Conservation (phyloP, 2,113 vertebrate genomes). For the Oncorhynchus mykiss region DNA sequence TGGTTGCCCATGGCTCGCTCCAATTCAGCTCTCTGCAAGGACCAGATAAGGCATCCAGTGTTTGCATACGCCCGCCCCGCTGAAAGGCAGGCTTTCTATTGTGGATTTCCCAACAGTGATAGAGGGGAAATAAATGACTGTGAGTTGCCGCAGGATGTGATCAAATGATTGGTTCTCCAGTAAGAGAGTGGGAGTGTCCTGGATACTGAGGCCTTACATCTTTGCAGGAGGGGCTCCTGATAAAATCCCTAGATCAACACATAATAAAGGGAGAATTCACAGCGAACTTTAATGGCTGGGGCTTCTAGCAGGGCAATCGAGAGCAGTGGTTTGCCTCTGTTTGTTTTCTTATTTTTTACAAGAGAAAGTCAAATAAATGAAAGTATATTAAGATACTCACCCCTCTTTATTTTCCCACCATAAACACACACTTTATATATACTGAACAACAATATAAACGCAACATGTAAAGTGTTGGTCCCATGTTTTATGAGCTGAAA, state of each 20-base stretch:
- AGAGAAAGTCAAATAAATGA: conserved; percentile 36
- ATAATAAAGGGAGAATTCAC: not conserved
- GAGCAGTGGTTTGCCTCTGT: not conserved
- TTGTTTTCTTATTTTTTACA: not conserved
- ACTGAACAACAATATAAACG: no score
- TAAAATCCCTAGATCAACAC: conserved; percentile 23
- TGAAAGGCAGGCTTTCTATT: conserved; percentile 53
- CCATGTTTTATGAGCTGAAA: no score
- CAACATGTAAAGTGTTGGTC: no score
- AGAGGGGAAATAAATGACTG: conserved; percentile 56
- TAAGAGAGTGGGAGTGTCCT: conserved; percentile 22
- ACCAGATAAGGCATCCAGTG: conserved; percentile 66
- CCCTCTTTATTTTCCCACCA: not conserved
- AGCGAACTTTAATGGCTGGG: not conserved
- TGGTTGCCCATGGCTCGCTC: conserved; percentile 57
- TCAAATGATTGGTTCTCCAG: conserved; percentile 40
- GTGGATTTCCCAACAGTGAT: conserved; percentile 48
- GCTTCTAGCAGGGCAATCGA: not conserved
- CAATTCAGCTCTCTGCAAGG: conserved; percentile 63
- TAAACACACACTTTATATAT: conserved; percentile 25
- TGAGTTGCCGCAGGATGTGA: conserved; percentile 34
- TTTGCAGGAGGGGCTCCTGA: conserved; percentile 12
- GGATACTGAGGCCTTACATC: conserved; percentile 22
- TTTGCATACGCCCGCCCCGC: conserved; percentile 41
- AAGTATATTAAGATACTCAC: conserved; percentile 40